These are phyloP conservation scores for Rana temporaria DNA, from an alignment of 2,113 vertebrate species.

Conservation along the genomic window DNA sequence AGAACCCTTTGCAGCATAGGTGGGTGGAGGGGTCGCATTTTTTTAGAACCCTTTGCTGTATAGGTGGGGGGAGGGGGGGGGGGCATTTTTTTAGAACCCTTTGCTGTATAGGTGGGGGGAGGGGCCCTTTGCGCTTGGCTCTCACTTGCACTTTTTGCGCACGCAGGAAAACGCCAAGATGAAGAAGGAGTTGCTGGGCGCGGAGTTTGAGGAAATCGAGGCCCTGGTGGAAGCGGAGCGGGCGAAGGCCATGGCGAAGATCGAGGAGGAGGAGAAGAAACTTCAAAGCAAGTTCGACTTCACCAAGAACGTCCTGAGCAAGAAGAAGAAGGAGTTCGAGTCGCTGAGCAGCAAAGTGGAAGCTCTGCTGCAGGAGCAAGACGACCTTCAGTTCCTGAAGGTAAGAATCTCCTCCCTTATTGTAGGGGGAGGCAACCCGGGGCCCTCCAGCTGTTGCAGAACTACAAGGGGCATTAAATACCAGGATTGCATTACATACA, in stretches of 20 bases:
- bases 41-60: too few relatives aligned
- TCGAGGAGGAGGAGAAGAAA: constrained; percentile 80
- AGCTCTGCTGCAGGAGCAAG: constrained; percentile 70
- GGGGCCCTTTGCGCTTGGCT: too few relatives aligned
- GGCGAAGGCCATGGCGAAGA: constrained; percentile 61
- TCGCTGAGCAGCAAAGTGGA: constrained; percentile 73
- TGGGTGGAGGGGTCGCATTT: too few relatives aligned
- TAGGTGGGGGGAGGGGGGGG: too few relatives aligned
- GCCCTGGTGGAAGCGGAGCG: constrained; percentile 77
- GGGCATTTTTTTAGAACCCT: too few relatives aligned
- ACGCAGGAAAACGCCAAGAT: constrained; percentile 72
- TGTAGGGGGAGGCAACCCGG: too few relatives aligned
- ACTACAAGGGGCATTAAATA: too few relatives aligned
- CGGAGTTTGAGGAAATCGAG: constrained; percentile 80
- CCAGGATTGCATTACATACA: too few relatives aligned
- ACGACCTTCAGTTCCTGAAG: constrained; percentile 86
- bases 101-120: too few relatives aligned
- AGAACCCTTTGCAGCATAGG: too few relatives aligned
- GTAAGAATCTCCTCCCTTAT: constrained; percentile 64
- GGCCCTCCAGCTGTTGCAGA: too few relatives aligned
- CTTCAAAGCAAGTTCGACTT: constrained; percentile 71
- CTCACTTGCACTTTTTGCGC: too few relatives aligned
- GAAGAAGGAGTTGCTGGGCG: constrained; percentile 71
- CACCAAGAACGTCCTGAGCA: constrained; percentile 71
- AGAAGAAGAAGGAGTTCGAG: constrained; percentile 77